These are phyloP conservation scores for Anthrax anthrax DNA, from an alignment of 2,888 invertebrate genomes.

Conservation along the genomic window DNA sequence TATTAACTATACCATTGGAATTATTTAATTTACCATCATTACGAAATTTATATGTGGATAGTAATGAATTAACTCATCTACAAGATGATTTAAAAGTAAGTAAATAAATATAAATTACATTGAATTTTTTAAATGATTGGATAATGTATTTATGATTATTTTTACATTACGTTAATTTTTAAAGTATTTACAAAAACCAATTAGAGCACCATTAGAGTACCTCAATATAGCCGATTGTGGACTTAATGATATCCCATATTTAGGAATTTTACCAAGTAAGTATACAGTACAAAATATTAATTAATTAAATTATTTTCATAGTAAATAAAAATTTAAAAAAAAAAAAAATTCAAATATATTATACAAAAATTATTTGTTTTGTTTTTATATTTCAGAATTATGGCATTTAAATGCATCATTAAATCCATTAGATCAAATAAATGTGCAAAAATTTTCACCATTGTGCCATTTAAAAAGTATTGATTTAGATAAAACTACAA, in stretches of 20 bases:
- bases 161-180: conserved; percentile 1
- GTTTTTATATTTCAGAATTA: conserved; percentile 27
- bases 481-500: conserved; percentile 34
- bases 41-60: conserved; percentile 44
- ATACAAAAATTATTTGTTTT: neutral
- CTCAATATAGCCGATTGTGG: conserved; percentile 47
- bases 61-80: conserved; percentile 26
- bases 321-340: neutral
- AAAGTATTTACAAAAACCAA: conserved; percentile 34
- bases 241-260: conserved; percentile 42
- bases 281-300: no score
- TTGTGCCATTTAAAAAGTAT: conserved; percentile 47
- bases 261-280: conserved; percentile 42
- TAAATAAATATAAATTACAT: neutral
- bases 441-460: conserved; percentile 40
- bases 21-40: conserved; percentile 42
- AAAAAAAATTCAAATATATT: no score
- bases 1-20: conserved; percentile 30
- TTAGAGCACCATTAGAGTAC: conserved; percentile 42
- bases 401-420: conserved; percentile 46
- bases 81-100: conserved; percentile 21
- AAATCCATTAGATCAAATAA: conserved; percentile 37
- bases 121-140: neutral
- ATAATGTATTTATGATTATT: no score
- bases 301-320: neutral